Evolutionary conservation across 2,797 vertebrate genomes (phyloP).

Genomic region (Microcaecilia unicolor): DNA sequence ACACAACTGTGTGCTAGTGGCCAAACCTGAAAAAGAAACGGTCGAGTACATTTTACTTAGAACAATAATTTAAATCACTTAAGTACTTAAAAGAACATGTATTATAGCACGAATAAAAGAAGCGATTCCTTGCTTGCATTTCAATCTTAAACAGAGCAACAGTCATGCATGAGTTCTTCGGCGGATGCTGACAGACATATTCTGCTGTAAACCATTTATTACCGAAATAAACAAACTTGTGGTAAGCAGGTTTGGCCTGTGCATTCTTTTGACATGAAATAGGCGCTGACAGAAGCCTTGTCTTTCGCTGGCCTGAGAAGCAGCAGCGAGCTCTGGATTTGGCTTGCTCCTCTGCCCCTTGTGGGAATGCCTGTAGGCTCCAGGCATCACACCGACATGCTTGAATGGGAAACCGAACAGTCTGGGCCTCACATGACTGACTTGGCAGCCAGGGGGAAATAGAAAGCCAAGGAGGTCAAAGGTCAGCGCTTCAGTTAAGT

Average conservation of each 20-base stretch:
- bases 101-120: not conserved
- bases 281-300: not conserved
- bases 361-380: constrained; percentile 1
- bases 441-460: not conserved
- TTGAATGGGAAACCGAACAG: constrained; percentile 1
- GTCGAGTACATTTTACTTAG: fast-evolving
- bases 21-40: too few species aligned
- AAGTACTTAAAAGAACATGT: not conserved
- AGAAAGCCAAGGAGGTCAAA: not conserved
- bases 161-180: not conserved
- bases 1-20: too few species aligned
- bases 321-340: not conserved
- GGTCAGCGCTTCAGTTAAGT: not conserved
- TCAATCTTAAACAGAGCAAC: not conserved
- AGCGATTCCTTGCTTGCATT: not conserved
- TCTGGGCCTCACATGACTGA: not conserved
- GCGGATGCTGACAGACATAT: constrained; percentile 1
- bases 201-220: not conserved
- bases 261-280: not conserved
- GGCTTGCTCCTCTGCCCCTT: not conserved
- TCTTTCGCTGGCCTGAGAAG: not conserved
- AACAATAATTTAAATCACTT: not conserved
- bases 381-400: constrained; percentile 4
- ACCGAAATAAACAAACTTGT: fast-evolving
- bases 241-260: not conserved